phyloP scores from a whole-genome alignment of 2,797 vertebrate genomes.

The Spondyliosoma cantharus region DNA sequence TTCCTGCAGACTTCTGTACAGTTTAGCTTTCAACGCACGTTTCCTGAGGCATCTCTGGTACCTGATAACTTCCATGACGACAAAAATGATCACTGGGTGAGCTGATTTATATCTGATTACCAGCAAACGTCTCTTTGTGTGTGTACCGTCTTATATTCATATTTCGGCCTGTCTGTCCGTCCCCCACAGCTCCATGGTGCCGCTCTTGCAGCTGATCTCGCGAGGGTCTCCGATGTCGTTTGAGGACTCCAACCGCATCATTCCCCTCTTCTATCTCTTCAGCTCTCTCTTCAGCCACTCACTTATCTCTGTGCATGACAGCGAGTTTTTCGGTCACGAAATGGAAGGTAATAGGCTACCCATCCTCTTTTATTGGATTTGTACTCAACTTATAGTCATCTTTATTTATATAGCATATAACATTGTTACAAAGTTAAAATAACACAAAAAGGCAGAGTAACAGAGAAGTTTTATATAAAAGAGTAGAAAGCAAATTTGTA shows the following conservation, averaged over 20 bases:
- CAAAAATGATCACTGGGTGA: slow-evolving; percentile 98
- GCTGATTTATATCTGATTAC: slow-evolving; percentile 49
- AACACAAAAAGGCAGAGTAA: no score
- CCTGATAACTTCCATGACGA: slow-evolving; percentile 97
- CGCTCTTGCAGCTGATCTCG: slow-evolving; percentile 95
- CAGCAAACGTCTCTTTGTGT: background rate
- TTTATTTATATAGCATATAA: no score
- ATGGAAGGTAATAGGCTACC: slow-evolving; percentile 84
- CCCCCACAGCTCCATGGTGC: slow-evolving; percentile 92
- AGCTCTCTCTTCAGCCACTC: slow-evolving; percentile 99
- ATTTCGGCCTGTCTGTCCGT: slow-evolving; percentile 11
- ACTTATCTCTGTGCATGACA: slow-evolving; percentile 98
- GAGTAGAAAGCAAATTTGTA: no score
- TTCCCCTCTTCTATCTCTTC: slow-evolving; percentile 99
- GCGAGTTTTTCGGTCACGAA: slow-evolving; percentile 96
- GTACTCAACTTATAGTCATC: no score
- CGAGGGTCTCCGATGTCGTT: slow-evolving; percentile 96
- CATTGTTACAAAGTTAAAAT: no score
- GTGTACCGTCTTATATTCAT: background rate
- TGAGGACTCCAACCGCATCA: slow-evolving; percentile 96
- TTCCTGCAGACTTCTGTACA: slow-evolving; percentile 93
- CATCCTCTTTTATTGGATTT: background rate
- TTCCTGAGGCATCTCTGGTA: slow-evolving; percentile 97
- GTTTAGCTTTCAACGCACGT: slow-evolving; percentile 97
- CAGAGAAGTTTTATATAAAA: no score